Conservation (phyloP, 1,140 invertebrate species). For the Lordiphosa collinella region DNA sequence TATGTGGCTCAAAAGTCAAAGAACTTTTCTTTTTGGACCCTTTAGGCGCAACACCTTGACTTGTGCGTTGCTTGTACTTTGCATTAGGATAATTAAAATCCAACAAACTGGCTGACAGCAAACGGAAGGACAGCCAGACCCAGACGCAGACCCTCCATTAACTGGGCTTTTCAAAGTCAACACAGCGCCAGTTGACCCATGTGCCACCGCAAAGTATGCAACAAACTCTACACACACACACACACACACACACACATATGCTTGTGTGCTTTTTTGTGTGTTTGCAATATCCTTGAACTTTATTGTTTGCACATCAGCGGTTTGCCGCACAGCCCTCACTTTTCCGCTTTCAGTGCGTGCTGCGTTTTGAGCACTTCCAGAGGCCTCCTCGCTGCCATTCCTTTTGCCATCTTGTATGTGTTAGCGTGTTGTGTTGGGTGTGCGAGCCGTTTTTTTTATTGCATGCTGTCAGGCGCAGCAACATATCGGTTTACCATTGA, state of each 20-base stretch:
- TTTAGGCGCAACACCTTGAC: conserved; percentile 39
- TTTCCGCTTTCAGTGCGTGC: conserved; percentile 32
- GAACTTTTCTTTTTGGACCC: conserved; percentile 17
- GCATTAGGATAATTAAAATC: conserved; percentile 78
- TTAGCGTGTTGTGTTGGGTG: conserved; percentile 26
- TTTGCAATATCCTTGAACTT: conserved; percentile 75
- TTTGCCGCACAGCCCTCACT: conserved; percentile 33
- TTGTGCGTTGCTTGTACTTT: conserved; percentile 43
- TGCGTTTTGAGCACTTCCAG: conserved; percentile 37
- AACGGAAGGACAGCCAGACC: conserved; percentile 22
- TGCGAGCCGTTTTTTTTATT: conserved; percentile 54
- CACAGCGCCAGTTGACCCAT: conserved; percentile 57
- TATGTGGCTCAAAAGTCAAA: conserved; percentile 26
- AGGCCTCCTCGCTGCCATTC: conserved; percentile 40
- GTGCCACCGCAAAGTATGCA: conserved; percentile 54
- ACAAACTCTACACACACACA: conserved; percentile 57
- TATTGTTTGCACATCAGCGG: conserved; percentile 78
- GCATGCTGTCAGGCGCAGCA: conserved; percentile 65
- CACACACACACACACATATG: conserved; percentile 23
- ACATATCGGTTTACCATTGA: conserved; percentile 72
- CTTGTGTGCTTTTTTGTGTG: conserved; percentile 21
- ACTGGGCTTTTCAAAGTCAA: conserved; percentile 55
- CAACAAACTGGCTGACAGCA: conserved; percentile 45
- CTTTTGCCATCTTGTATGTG: conserved; percentile 17
- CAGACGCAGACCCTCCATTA: conserved; percentile 27